Evolutionary conservation across 1,140 invertebrate species (phyloP), one percentile per base, ranked within the genome.

Genomic region (Hydropsyche tenuis): DNA sequence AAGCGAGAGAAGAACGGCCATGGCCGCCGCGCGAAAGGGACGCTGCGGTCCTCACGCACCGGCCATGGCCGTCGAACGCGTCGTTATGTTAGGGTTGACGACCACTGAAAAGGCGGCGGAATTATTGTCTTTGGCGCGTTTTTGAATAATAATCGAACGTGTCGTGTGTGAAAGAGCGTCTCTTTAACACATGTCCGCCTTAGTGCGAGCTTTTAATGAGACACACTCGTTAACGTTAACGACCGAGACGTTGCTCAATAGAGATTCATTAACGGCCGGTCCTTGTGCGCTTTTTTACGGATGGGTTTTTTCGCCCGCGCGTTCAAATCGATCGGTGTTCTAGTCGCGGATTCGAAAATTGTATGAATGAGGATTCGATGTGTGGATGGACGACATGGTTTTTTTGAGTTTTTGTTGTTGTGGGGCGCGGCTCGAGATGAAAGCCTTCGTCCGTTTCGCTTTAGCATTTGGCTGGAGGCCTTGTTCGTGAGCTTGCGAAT

Each of bases 181-280:
- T 37, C 9, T 37, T 37, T 37, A 3, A 37, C 9, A 37, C 30
- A 37, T 9, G 30, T 9, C n/a, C n/a, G n/a, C n/a, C n/a, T n/a
- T n/a, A n/a, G n/a, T n/a, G n/a, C n/a, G n/a, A n/a, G n/a, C 30
- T 60, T 60, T 60, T 60, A 60, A 60, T 60, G 56, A 60, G 56
- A 60, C 56, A 20, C 56, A 20, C 16, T 12, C 23, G 56, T 20
- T 53, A 12, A 48, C 56, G 18, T 60, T 60, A 60, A 60, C 20
- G 56, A 60, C 56, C 23, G 30, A 37, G 30, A 37, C 56, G 56
- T 12, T 25, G 20, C 11, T 60, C 56, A 60, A 60, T 60, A 60
- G 56, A 60, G 56, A 60, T 60, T 60, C 56, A 60, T 60, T 60
- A 60, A 60, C 20, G 16, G 48, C 16, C 20, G 9, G 48, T 18